Percentiles rank a stretch among this genome's conserved stretches.
These are phyloP conservation scores for Montipora capricornis DNA, from an alignment of 64 coral and sea anemone species.

Conservation along the genomic window DNA sequence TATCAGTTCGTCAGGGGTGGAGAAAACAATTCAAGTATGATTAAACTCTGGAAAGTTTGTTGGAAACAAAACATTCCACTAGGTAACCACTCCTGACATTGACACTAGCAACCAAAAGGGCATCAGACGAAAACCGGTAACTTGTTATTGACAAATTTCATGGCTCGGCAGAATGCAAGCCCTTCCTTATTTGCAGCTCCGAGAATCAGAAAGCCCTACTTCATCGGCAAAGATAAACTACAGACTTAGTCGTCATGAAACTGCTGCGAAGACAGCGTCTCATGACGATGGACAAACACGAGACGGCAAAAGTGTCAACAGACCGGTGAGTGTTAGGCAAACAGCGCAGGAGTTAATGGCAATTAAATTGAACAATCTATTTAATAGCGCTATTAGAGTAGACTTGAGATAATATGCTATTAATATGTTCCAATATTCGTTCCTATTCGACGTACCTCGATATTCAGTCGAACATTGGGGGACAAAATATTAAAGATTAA, in stretches of 20 bases:
- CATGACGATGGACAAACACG: conserved; percentile 13
- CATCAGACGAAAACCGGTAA: not conserved
- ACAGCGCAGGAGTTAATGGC: not conserved
- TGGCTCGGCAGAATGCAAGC: conserved; percentile 60
- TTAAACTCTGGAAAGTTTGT: not conserved
- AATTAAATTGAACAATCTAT: not conserved
- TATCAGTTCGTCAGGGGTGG: not conserved
- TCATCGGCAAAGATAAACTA: conserved; percentile 52
- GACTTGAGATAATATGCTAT: not conserved
- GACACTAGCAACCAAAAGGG: conserved; percentile 32
- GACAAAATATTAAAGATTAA: too few relatives aligned
- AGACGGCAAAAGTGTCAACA: conserved; percentile 23
- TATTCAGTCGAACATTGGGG: too few relatives aligned
- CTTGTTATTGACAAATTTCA: not conserved
- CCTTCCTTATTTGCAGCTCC: conserved; percentile 55
- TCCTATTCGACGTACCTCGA: not conserved
- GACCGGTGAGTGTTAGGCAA: conserved; percentile 48
- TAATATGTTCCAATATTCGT: not conserved
- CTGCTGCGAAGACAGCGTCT: not conserved
- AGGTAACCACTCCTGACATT: conserved; percentile 34
- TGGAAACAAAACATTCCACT: conserved; percentile 14
- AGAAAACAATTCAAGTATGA: not conserved
- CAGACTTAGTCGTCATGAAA: conserved; percentile 50
- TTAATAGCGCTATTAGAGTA: too few relatives aligned
- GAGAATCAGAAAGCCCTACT: conserved; percentile 28